Percentiles rank a stretch among this genome's conserved stretches.
phyloP scores from a whole-genome alignment of 2,113 vertebrate genomes.

The Felis chaus region DNA sequence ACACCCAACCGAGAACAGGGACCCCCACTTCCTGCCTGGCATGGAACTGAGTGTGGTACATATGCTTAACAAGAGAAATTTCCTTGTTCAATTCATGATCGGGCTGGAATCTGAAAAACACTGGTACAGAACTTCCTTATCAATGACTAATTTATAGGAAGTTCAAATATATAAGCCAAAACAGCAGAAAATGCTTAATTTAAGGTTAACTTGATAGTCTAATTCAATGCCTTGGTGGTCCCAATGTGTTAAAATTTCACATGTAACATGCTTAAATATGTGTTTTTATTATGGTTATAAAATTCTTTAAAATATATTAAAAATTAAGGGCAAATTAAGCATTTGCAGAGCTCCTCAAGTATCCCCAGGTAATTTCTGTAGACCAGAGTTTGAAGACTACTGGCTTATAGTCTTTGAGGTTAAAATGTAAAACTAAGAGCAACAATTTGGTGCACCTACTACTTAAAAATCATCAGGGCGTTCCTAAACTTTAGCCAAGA shows the following conservation, averaged over 20 bases:
- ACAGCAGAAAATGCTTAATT: slow-evolving; percentile 20
- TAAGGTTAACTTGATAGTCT: slow-evolving; percentile 14
- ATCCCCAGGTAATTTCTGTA: not conserved
- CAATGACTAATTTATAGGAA: not conserved
- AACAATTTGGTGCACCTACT: not conserved
- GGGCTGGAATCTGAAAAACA: not conserved
- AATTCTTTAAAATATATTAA: not conserved
- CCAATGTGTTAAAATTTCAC: slow-evolving; percentile 1
- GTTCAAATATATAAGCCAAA: slow-evolving; percentile 13
- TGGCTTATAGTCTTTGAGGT: not conserved
- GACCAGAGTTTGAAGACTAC: not conserved
- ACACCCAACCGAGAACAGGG: not conserved
- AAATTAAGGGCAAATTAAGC: slow-evolving; percentile 37
- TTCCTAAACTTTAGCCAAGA: not conserved
- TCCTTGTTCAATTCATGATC: not conserved
- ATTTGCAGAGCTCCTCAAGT: not conserved
- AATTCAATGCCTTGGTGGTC: not conserved
- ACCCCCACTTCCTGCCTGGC: not conserved
- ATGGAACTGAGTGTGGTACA: not conserved
- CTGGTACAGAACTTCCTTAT: not conserved
- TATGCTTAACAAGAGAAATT: not conserved
- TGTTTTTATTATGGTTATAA: not conserved
- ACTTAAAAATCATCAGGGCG: not conserved
- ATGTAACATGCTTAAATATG: not conserved
- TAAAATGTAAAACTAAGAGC: slow-evolving; percentile 32